A percentile compares a stretch with the other conserved stretches of the same genome.
Conservation (phyloP, 2,797 vertebrate genomes). For the Mormyrops attenuatus region DNA sequence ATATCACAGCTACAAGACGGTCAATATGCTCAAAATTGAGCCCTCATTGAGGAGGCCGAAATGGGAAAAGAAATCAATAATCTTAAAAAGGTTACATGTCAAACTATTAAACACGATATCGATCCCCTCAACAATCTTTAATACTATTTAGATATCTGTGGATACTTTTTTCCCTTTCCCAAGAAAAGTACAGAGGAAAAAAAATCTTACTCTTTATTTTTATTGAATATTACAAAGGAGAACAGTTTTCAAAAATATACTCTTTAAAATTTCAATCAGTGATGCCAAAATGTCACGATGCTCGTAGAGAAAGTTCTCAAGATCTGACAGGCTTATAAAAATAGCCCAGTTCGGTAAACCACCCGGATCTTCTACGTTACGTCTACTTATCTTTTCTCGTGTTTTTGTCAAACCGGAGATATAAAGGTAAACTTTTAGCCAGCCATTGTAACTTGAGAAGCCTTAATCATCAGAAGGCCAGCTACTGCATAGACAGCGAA, state of each 20-base stretch:
- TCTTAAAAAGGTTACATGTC: conserved; percentile 73
- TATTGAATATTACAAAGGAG: conserved; percentile 8
- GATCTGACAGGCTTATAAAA: conserved; percentile 33
- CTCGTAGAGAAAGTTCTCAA: conserved; percentile 30
- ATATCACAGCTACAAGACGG: conserved; percentile 67
- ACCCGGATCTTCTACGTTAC: conserved; percentile 41
- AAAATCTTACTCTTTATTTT: conserved; percentile 14
- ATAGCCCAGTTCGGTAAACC: conserved; percentile 42
- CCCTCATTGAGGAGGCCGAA: conserved; percentile 58
- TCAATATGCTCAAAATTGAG: conserved; percentile 69
- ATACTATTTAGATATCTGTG: conserved; percentile 48
- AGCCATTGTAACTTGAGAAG: not conserved
- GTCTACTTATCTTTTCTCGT: conserved; percentile 51
- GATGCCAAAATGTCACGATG: conserved; percentile 32
- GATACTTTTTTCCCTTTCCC: conserved; percentile 39
- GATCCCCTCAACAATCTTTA: conserved; percentile 53
- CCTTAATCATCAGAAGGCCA: not conserved
- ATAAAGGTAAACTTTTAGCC: conserved; percentile 7
- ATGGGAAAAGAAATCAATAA: conserved; percentile 61
- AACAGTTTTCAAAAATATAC: conserved; percentile 26
- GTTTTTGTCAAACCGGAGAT: conserved; percentile 45
- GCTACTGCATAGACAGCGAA: not conserved
- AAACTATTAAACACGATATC: conserved; percentile 73
- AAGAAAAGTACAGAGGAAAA: conserved; percentile 22
- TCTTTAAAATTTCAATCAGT: conserved; percentile 21